phyloP scores from a whole-genome alignment of 2,113 vertebrate genomes.

The Dicentrarchus labrax region DNA sequence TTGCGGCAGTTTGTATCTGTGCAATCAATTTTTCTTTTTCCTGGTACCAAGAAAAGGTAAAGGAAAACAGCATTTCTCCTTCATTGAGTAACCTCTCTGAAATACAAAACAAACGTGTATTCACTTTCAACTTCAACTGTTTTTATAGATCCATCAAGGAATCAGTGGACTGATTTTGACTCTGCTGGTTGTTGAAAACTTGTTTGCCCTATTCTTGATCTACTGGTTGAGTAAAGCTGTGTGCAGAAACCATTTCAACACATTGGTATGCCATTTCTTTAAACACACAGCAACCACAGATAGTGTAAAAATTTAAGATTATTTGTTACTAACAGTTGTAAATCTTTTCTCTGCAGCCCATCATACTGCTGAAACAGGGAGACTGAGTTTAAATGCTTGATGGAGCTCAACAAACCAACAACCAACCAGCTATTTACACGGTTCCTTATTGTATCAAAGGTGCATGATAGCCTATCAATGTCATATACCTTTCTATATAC shows the following conservation, averaged over 20 bases:
- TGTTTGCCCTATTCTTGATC: conserved; percentile 67
- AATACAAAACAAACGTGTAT: background rate
- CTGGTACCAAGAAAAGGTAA: background rate
- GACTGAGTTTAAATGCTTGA: conserved; percentile 34
- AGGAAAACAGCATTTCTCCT: background rate
- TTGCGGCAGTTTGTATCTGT: conserved; percentile 17
- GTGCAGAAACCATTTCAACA: conserved; percentile 82
- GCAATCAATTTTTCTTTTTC: fast-evolving
- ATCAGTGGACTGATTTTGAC: conserved; percentile 28
- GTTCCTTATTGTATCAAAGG: background rate
- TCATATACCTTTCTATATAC: background rate
- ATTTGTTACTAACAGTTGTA: background rate
- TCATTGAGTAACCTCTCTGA: background rate
- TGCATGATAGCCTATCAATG: background rate
- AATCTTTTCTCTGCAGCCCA: conserved; percentile 71
- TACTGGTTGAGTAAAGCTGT: conserved; percentile 83
- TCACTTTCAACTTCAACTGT: background rate
- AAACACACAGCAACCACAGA: background rate
- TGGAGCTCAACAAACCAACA: background rate
- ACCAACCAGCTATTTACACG: background rate
- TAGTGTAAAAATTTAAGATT: background rate
- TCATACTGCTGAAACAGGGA: conserved; percentile 76
- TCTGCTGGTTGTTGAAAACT: conserved; percentile 67
- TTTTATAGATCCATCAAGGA: background rate
- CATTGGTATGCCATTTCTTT: conserved; percentile 73